A percentile compares a stretch with the other conserved stretches of the same genome.
These are phyloP conservation scores for Eledona agricola DNA, from an alignment of 2,888 invertebrate genomes.

Conservation along the genomic window DNA sequence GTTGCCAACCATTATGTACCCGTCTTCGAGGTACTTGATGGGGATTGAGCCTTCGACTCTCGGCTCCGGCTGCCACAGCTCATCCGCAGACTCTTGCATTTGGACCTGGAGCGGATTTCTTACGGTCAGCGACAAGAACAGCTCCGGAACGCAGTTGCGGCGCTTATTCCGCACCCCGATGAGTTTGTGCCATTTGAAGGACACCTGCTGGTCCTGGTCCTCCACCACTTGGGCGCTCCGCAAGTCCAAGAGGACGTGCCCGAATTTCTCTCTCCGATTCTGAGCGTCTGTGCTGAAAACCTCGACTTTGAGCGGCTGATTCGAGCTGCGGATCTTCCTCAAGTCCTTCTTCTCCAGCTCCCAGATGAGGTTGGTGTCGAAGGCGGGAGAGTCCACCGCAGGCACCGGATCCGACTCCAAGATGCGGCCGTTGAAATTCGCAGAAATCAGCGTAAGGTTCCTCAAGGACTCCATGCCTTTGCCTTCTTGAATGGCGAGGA, in stretches of 20 bases:
- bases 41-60: slow-evolving; percentile 50
- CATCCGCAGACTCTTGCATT: slow-evolving; percentile 46
- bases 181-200: slow-evolving; percentile 70
- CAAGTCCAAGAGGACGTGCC: slow-evolving; percentile 74
- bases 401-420: slow-evolving; percentile 72
- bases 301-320: slow-evolving; percentile 78
- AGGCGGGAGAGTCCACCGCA: slow-evolving; percentile 68
- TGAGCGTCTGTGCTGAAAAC: slow-evolving; percentile 67
- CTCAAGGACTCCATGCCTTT: slow-evolving; percentile 61
- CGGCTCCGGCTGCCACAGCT: slow-evolving; percentile 47
- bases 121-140: slow-evolving; percentile 68
- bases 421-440: slow-evolving; percentile 57
- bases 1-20: slow-evolving; percentile 66
- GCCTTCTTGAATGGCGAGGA: slow-evolving; percentile 74
- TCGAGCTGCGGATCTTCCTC: slow-evolving; percentile 76
- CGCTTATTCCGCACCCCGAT: slow-evolving; percentile 63
- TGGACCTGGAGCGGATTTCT: slow-evolving; percentile 65
- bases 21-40: slow-evolving; percentile 65
- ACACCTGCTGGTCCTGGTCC: slow-evolving; percentile 63
- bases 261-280: slow-evolving; percentile 71
- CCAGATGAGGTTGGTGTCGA: slow-evolving; percentile 81
- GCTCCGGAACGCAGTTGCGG: slow-evolving; percentile 67
- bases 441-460: slow-evolving; percentile 53
- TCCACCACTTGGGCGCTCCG: slow-evolving; percentile 75
- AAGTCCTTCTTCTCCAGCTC: slow-evolving; percentile 77